Conservation (phyloP, 2,113 vertebrate species). For the Montifringilla adamsi region DNA sequence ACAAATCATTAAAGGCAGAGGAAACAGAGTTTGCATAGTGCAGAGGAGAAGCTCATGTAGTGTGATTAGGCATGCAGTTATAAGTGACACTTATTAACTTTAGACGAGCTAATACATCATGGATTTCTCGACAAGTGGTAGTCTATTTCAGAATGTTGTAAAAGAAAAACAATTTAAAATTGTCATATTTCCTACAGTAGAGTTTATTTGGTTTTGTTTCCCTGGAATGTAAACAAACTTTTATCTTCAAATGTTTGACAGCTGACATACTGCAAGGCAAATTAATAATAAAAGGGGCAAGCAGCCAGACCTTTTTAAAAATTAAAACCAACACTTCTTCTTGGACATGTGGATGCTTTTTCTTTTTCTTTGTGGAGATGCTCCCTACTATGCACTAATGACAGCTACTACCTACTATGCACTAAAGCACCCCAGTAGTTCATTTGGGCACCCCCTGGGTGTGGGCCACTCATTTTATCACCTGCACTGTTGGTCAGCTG, state of each 20-base stretch:
- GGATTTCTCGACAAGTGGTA: not conserved
- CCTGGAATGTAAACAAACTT: not conserved
- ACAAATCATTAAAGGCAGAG: not conserved
- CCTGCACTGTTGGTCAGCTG: accelerated
- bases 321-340: not conserved
- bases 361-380: accelerated
- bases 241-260: not conserved
- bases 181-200: not conserved
- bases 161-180: not conserved
- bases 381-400: not conserved
- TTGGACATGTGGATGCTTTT: not conserved
- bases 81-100: not conserved
- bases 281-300: not conserved
- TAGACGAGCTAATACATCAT: not conserved
- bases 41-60: not conserved
- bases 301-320: not conserved
- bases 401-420: not conserved
- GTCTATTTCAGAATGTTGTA: not conserved
- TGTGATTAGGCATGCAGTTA: not conserved
- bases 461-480: not conserved
- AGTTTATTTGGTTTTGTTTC: not conserved
- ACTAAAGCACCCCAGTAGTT: not conserved
- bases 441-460: accelerated
- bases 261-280: not conserved
- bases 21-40: not conserved